phyloP scores from a whole-genome alignment of 2,797 vertebrate genomes.

The Molothrus ater region DNA sequence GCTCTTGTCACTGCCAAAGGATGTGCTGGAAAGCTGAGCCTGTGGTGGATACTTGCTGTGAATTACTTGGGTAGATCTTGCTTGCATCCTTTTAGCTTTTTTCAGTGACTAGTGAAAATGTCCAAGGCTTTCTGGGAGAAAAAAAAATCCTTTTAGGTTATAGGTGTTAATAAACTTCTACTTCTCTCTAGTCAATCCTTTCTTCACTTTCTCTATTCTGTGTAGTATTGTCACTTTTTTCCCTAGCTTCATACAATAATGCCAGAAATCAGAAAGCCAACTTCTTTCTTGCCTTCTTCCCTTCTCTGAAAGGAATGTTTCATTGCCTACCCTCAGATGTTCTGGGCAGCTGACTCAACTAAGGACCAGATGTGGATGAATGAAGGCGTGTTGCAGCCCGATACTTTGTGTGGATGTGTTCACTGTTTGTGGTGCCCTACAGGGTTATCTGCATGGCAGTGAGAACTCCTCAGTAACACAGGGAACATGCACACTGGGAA shows the following conservation, averaged over 20 bases:
- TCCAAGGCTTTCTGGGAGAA: not conserved
- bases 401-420: not conserved
- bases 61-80: not conserved
- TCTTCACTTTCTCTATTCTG: not conserved
- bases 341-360: not conserved
- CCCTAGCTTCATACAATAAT: not conserved
- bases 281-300: not conserved
- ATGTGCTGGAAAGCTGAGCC: not conserved
- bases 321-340: not conserved
- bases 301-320: not conserved
- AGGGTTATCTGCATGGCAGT: not conserved
- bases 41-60: not conserved
- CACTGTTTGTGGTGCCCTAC: not conserved
- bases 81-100: not conserved
- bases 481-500: not conserved
- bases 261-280: not conserved
- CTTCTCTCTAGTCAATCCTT: not conserved
- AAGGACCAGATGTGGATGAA: not conserved
- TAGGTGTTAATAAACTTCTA: not conserved
- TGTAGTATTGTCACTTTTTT: not conserved
- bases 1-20: not conserved
- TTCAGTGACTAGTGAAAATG: not conserved
- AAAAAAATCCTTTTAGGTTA: not conserved
- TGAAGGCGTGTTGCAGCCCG: rapidly evolving
- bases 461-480: slow-evolving; percentile 11